Base-by-base conservation (phyloP, 2,797 vertebrate genomes). In the Onychomys torridus region DNA sequence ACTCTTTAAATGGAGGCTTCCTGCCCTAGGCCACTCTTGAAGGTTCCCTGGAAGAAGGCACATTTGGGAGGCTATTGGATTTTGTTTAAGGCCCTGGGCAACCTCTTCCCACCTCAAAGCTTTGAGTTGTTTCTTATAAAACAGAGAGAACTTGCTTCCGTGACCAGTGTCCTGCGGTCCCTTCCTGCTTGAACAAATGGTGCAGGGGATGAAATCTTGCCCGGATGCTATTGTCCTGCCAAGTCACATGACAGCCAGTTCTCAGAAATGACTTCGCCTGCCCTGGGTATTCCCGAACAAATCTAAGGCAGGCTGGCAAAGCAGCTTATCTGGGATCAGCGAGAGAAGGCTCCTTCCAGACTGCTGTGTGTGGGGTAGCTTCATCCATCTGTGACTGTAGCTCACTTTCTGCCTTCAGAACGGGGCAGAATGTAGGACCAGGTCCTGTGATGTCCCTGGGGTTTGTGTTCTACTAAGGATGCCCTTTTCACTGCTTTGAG, bases 321-420 rank as follows among this genome's bases (percentile, higher is more conserved):
- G 95, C 96, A 46, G 95, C 91, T 95, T 91, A 97, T 87, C 29
- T 57, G 52, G 86, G 95, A 84, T 96, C 69, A 96, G 92, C 61
- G n/a, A 40, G 1, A 2, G 78, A 79, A 49, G 34, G 69, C 75
- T 43, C 82, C 93, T 92, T 85, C 67, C 0, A 0, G 71, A 73
- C 59, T 78, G 77, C 57, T 5, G 57, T 86, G 5, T 61, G 71
- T 90, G 88, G 77, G 92, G 91, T 84, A 76, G 17, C 61, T 89
- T 90, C 37, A 0, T n/a, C 46, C 40, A 61, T 69, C 59, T 32
- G 13, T 17, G 67, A 71, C 59, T 57, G 49, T 9, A 19, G 32
- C 11, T 46, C 25, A n/a, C 32, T 3, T 3, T 32, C 43, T 1
- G 27, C 25, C 16, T 19, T 21, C 4, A 34, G 16, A 57, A 5